Base-by-base conservation (phyloP, 1,140 invertebrate genomes). In the Caenorhabditis briggsae region DNA sequence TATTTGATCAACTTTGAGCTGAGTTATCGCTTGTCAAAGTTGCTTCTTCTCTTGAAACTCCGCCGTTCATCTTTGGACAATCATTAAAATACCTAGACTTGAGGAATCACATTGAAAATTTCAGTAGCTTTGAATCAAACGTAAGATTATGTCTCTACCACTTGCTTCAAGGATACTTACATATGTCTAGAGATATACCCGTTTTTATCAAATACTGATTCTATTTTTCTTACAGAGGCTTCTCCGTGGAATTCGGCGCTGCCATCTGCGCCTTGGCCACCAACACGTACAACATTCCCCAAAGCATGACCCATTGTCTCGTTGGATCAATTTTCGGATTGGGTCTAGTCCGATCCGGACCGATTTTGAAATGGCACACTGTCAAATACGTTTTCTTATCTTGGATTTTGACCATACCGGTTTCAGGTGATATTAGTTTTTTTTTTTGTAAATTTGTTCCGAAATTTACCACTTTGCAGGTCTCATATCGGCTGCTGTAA, bases 281-380 rank as follows among this genome's bases (percentile, higher is more conserved):
- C 48, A 97, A 96, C 89, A 98, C 99, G 93, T 95, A 96, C 88
- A 97, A 97, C 12, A 94, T 99, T 90, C 98, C 97, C 16, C 96
- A 99, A 88, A 97, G 96, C 86, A 98, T 97, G 9, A 99, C 98
- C 0, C 97, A 99, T 93, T 99, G 97, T 93, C 98, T 99, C 94
- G 97, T 99, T 46, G 90, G 90, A n/a, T 88, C 86, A 56, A 89
- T 91, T 18, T 89, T 92, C 23, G 82, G 83, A 11, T 89, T 91
- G 7, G 90, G 90, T n/a, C 56, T 84, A 18, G 78, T 92, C 23
- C 91, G 89, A 82, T 89, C 90, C 16, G 87, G 88, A 9, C 78
- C 89, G 18, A 89, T 90, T 2, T 92, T 94, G 25, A 82, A 91
- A 25, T 91, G 90, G 89, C 61, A n/a, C 16, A 88, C 91, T 78